These are phyloP conservation scores for Eupithecia pulchellata DNA, from an alignment of 2,888 invertebrate species.

Conservation along the genomic window DNA sequence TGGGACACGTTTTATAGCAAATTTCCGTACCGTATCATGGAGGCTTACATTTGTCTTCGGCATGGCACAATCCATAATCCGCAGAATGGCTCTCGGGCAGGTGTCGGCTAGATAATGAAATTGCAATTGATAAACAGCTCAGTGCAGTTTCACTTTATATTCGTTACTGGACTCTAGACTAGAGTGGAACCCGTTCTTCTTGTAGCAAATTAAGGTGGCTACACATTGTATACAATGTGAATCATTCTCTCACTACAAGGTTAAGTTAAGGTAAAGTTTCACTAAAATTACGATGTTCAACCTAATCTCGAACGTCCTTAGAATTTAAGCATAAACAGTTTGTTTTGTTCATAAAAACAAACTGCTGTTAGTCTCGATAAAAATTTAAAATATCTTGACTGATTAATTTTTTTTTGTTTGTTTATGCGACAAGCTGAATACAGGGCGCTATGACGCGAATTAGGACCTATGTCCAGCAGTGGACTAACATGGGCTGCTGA, in stretches of 20 bases:
- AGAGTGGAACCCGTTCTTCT: conserved; percentile 69
- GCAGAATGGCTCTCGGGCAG: conserved; percentile 52
- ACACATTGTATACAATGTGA: conserved; percentile 4
- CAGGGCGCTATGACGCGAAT: no score
- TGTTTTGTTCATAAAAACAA: background rate
- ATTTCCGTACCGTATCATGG: conserved; percentile 25
- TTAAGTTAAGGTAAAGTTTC: no score
- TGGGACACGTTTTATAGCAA: conserved; percentile 14
- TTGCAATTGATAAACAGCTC: conserved; percentile 75
- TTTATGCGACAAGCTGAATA: no score
- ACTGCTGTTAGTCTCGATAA: background rate
- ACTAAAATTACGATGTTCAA: background rate
- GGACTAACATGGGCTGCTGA: no score
- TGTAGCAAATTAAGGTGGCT: conserved; percentile 47
- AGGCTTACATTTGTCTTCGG: conserved; percentile 41
- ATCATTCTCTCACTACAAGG: background rate
- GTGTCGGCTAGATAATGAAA: conserved; percentile 75
- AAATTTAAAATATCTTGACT: background rate
- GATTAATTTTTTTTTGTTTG: background rate
- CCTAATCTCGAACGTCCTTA: background rate
- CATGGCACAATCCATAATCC: conserved; percentile 36
- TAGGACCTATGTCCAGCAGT: no score
- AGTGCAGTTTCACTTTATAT: conserved; percentile 76
- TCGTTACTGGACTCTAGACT: conserved; percentile 58
- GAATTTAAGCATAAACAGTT: background rate